Percentiles rank a stretch among this genome's conserved stretches.
phyloP scores from a whole-genome alignment of 2,888 invertebrate genomes.

The Hemithea aestivaria region DNA sequence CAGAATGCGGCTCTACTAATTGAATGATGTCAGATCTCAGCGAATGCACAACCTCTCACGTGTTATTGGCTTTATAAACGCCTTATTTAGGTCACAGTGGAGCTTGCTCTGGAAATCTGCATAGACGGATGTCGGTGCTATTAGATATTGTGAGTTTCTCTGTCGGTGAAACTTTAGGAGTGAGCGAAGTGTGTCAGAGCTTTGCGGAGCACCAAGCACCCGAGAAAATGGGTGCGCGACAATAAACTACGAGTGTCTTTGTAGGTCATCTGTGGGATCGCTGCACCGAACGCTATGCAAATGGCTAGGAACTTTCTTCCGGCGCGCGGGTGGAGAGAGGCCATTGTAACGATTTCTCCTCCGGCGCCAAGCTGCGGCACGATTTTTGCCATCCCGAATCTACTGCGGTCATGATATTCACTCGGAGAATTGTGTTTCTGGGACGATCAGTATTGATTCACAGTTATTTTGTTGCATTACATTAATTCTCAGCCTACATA shows the following conservation, averaged over 20 bases:
- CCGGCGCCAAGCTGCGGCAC: constrained; percentile 48
- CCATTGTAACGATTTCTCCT: constrained; percentile 72
- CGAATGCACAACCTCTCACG: constrained; percentile 45
- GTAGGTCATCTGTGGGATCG: constrained; percentile 67
- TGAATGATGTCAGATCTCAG: constrained; percentile 29
- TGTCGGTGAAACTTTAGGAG: constrained; percentile 74
- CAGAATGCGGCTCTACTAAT: constrained; percentile 17
- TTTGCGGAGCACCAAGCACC: constrained; percentile 64
- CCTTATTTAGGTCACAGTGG: constrained; percentile 67
- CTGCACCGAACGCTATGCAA: constrained; percentile 59
- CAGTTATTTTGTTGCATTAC: constrained; percentile 18
- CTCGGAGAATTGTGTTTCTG: constrained; percentile 26
- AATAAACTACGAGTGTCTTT: constrained; percentile 72
- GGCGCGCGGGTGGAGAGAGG: constrained; percentile 53
- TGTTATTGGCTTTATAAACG: constrained; percentile 53
- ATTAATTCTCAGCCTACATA: constrained; percentile 9
- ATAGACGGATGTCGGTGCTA: constrained; percentile 75
- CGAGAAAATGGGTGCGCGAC: constrained; percentile 72
- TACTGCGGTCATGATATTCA: constrained; percentile 28
- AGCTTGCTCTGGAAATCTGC: constrained; percentile 76
- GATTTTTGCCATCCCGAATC: constrained; percentile 46
- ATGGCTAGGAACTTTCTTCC: constrained; percentile 75
- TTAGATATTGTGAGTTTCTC: constrained; percentile 76
- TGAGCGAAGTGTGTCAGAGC: constrained; percentile 67
- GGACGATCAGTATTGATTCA: constrained; percentile 19